These are phyloP conservation scores for Chelonus formosanus DNA, from an alignment of 2,888 invertebrate species.

Conservation along the genomic window DNA sequence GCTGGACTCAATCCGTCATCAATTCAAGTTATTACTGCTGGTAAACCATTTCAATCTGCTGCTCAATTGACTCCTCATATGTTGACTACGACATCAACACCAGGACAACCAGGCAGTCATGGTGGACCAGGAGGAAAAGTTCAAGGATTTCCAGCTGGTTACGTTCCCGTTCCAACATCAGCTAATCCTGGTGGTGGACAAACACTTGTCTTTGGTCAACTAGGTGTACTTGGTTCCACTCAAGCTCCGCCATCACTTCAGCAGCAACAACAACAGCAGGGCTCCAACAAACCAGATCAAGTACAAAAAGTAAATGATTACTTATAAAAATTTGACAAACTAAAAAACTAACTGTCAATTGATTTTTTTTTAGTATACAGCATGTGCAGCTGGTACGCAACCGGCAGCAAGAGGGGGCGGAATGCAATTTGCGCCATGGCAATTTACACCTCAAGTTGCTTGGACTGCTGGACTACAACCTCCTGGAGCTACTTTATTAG, in stretches of 20 bases:
- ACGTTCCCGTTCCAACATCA: slow-evolving; percentile 81
- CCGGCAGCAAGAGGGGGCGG: slow-evolving; percentile 57
- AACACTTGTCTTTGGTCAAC: slow-evolving; percentile 79
- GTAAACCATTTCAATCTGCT: slow-evolving; percentile 83
- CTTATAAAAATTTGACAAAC: slow-evolving; percentile 12
- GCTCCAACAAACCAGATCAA: slow-evolving; percentile 59
- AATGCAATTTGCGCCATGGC: slow-evolving; percentile 85
- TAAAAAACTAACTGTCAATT: too few relatives aligned
- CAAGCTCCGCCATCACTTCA: slow-evolving; percentile 57
- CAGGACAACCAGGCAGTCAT: slow-evolving; percentile 58
- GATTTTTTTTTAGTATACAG: slow-evolving; percentile 57
- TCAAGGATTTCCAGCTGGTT: slow-evolving; percentile 73
- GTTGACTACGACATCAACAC: slow-evolving; percentile 72
- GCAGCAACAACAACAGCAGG: slow-evolving; percentile 59
- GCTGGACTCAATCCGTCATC: slow-evolving; percentile 79
- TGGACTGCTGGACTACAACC: slow-evolving; percentile 79
- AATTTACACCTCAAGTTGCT: slow-evolving; percentile 78
- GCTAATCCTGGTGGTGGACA: slow-evolving; percentile 72
- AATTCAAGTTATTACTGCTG: slow-evolving; percentile 84
- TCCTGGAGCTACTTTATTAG: slow-evolving; percentile 69
- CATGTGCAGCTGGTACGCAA: slow-evolving; percentile 59
- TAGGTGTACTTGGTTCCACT: slow-evolving; percentile 75
- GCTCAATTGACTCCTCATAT: slow-evolving; percentile 82
- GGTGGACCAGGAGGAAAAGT: slow-evolving; percentile 59
- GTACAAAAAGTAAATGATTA: slow-evolving; percentile 57